Conservation (phyloP, 2,113 vertebrate genomes). For the Xiphophorus couchianus region DNA sequence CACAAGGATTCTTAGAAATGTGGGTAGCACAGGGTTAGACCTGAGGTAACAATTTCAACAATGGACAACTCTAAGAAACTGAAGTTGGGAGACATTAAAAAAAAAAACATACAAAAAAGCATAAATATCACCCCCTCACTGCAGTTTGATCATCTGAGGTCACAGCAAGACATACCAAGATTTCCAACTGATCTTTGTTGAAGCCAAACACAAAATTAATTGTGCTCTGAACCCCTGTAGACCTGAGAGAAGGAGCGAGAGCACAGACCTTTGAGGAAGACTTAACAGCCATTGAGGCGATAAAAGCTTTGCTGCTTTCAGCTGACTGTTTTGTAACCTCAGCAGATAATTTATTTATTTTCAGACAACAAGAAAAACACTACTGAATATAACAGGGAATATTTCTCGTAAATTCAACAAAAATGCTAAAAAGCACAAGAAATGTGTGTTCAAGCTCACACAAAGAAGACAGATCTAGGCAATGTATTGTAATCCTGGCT, state of each 20-base stretch:
- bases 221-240: slow-evolving; percentile 49
- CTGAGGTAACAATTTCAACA: slow-evolving; percentile 46
- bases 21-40: slow-evolving; percentile 29
- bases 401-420: neutral
- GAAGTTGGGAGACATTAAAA: slow-evolving; percentile 30
- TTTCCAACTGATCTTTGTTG: slow-evolving; percentile 40
- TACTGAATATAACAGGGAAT: neutral
- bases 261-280: slow-evolving; percentile 44
- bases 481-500: slow-evolving; percentile 2
- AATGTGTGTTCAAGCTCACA: neutral
- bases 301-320: slow-evolving; percentile 30
- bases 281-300: slow-evolving; percentile 28
- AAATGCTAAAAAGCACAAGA: neutral
- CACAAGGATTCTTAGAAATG: slow-evolving; percentile 22
- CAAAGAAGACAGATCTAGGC: neutral
- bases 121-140: neutral
- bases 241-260: slow-evolving; percentile 33
- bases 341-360: slow-evolving; percentile 3
- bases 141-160: slow-evolving; percentile 52
- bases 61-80: slow-evolving; percentile 29
- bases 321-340: neutral
- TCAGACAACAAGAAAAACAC: neutral
- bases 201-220: slow-evolving; percentile 57
- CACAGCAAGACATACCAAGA: slow-evolving; percentile 9
- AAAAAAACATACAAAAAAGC: slow-evolving; percentile 13